A percentile compares a stretch with the other conserved stretches of the same genome.
Evolutionary conservation across 2,797 vertebrate species (phyloP).

Genomic region (Scleropages formosus): DNA sequence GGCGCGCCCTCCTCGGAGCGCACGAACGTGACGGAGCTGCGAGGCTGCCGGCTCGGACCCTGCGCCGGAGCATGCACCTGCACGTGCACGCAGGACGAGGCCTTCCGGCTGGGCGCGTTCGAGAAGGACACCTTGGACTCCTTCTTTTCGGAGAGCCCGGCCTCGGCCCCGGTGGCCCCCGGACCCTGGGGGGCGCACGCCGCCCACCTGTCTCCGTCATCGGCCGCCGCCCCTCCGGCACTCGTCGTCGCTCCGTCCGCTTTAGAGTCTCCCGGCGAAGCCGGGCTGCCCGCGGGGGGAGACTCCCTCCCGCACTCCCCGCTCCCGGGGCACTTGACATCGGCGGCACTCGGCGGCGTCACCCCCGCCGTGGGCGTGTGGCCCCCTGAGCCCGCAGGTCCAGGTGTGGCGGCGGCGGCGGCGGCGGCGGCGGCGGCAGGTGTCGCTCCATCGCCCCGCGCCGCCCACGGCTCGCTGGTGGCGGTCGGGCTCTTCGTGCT

Average conservation of each 20-base stretch:
- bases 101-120: constrained; percentile 75
- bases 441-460: constrained; percentile 64
- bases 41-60: constrained; percentile 62
- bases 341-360: constrained; percentile 54
- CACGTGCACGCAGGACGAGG: constrained; percentile 69
- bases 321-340: constrained; percentile 79
- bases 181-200: constrained; percentile 69
- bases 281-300: constrained; percentile 69
- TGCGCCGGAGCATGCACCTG: constrained; percentile 44
- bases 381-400: constrained; percentile 43
- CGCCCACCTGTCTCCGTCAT: constrained; percentile 65
- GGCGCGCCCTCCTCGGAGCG: constrained; percentile 75
- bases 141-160: constrained; percentile 68
- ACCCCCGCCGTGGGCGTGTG: constrained; percentile 45
- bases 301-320: constrained; percentile 80
- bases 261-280: constrained; percentile 76
- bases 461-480: constrained; percentile 75
- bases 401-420: constrained; percentile 55
- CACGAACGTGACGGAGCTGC: constrained; percentile 77
- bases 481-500: constrained; percentile 76
- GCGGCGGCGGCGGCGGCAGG: constrained; percentile 59
- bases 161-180: constrained; percentile 62
- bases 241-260: constrained; percentile 69
- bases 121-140: constrained; percentile 79
- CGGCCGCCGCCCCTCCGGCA: constrained; percentile 55